Conservation (phyloP, 1,140 invertebrate genomes). For the Scaptomyza pallida region DNA sequence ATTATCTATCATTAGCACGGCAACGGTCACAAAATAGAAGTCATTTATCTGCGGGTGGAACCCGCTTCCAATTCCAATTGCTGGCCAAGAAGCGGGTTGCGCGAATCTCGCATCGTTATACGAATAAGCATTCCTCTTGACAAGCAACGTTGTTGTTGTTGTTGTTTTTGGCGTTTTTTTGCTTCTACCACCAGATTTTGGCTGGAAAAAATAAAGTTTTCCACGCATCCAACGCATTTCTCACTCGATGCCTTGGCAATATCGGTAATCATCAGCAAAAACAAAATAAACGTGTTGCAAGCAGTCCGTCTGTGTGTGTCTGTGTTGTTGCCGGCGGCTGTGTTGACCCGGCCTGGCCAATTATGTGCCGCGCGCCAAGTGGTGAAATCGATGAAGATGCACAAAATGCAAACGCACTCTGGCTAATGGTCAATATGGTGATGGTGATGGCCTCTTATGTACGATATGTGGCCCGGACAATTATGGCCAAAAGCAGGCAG, state of each 20-base stretch:
- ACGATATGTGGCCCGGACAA: slow-evolving; percentile 71
- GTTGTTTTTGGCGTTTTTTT: too few species aligned
- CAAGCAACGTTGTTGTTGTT: slow-evolving; percentile 15
- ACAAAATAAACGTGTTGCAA: slow-evolving; percentile 33
- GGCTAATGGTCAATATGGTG: slow-evolving; percentile 77
- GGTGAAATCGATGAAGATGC: slow-evolving; percentile 82
- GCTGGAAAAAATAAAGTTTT: slow-evolving; percentile 60
- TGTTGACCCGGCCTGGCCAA: slow-evolving; percentile 66
- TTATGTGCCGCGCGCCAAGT: slow-evolving; percentile 77
- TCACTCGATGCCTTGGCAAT: slow-evolving; percentile 69
- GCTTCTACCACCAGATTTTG: slow-evolving; percentile 56
- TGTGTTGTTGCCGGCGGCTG: slow-evolving; percentile 36
- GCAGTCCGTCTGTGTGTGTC: slow-evolving; percentile 19
- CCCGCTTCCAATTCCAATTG: slow-evolving; percentile 28
- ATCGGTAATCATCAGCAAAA: slow-evolving; percentile 71
- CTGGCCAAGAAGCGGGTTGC: slow-evolving; percentile 30
- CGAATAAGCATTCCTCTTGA: slow-evolving; percentile 35
- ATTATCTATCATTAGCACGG: slow-evolving; percentile 5
- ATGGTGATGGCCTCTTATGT: slow-evolving; percentile 52
- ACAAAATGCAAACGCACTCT: slow-evolving; percentile 80
- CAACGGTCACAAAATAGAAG: neutral
- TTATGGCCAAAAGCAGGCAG: slow-evolving; percentile 65
- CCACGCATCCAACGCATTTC: slow-evolving; percentile 76
- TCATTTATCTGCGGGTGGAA: slow-evolving; percentile 24
- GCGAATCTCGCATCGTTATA: slow-evolving; percentile 22